Percentiles rank a stretch among this genome's conserved stretches.
phyloP scores from a whole-genome alignment of 2,797 vertebrate species.

The Amblyopsis hoosieri region DNA sequence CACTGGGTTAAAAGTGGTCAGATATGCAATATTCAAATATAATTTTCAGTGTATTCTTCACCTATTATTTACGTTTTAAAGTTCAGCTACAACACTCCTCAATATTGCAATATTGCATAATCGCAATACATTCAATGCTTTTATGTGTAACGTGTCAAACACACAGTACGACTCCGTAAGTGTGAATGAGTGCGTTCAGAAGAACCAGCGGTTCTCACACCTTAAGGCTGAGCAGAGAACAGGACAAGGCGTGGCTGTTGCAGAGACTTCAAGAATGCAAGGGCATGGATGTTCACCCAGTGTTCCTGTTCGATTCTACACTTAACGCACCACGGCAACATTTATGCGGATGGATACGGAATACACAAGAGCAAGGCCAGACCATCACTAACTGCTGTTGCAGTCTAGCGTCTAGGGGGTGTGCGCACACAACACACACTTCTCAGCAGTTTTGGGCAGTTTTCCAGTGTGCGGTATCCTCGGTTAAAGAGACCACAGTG shows the following conservation, averaged over 20 bases:
- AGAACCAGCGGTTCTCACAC: constrained; percentile 12
- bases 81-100: neutral
- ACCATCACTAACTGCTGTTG: constrained; percentile 44
- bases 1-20: neutral
- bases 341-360: constrained; percentile 40
- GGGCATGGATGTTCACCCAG: constrained; percentile 44
- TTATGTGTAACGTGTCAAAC: neutral
- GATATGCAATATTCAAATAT: neutral
- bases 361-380: constrained; percentile 39
- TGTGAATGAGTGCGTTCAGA: constrained; percentile 14
- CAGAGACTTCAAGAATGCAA: constrained; percentile 61
- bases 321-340: constrained; percentile 53
- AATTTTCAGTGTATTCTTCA: constrained; percentile 12
- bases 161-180: constrained; percentile 8
- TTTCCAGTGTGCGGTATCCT: constrained; percentile 60
- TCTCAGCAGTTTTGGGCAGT: constrained; percentile 66
- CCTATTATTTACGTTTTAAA: constrained; percentile 8
- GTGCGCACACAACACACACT: constrained; percentile 27
- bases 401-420: constrained; percentile 36
- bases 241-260: constrained; percentile 34
- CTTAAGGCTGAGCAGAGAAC: constrained; percentile 13
- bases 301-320: constrained; percentile 39
- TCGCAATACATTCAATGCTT: too few species aligned
- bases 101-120: too few species aligned
- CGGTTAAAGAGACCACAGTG: constrained; percentile 58